Conservation (phyloP, 2,888 invertebrate species). For the Cabera pusaria region DNA sequence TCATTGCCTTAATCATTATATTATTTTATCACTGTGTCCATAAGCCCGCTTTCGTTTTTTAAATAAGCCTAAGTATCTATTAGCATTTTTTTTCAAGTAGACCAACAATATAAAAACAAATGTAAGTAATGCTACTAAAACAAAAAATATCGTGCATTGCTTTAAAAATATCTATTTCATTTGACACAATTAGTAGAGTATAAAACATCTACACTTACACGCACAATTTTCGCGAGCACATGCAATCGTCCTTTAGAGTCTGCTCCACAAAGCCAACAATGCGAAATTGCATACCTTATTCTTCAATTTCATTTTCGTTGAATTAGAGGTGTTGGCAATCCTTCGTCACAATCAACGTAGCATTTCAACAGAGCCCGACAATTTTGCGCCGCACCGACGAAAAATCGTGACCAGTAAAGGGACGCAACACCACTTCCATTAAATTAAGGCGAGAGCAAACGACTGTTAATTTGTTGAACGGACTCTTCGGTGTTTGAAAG, state of each 20-base stretch:
- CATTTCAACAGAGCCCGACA: conserved; percentile 48
- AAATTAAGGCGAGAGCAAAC: conserved; percentile 14
- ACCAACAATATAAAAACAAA: no score
- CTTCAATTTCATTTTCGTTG: conserved; percentile 22
- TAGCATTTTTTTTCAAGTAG: no score
- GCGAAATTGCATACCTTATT: conserved; percentile 16
- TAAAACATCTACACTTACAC: not conserved
- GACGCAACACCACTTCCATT: conserved; percentile 38
- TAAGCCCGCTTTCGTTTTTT: no score
- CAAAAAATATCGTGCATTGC: no score
- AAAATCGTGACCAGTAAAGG: conserved; percentile 66
- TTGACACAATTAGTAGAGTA: no score
- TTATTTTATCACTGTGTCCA: no score
- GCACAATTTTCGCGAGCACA: conserved; percentile 9
- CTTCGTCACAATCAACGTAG: conserved; percentile 34
- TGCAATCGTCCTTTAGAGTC: conserved; percentile 18
- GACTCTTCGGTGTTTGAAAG: no score
- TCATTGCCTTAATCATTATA: no score
- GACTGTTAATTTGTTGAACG: conserved; percentile 1
- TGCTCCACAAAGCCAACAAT: conserved; percentile 7
- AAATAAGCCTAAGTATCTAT: no score
- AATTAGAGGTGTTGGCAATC: conserved; percentile 29
- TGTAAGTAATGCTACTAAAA: no score
- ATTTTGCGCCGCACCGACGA: conserved; percentile 34
- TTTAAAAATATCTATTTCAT: no score